Percentiles rank a stretch among this genome's conserved stretches.
Evolutionary conservation across 2,888 invertebrate genomes (phyloP).

Genomic region (Caenorhabditis doughertyi): DNA sequence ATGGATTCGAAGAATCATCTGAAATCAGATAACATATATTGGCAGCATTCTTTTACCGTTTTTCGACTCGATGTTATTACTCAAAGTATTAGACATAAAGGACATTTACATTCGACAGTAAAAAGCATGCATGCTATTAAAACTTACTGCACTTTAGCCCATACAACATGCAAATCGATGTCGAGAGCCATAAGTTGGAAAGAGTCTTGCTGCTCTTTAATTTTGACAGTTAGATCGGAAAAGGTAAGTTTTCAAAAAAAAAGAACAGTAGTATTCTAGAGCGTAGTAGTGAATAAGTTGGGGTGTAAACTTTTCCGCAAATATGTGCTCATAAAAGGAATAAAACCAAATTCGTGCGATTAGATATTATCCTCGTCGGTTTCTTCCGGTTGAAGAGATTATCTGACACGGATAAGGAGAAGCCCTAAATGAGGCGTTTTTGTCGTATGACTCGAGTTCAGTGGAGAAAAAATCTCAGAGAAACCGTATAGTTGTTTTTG

Average conservation of each 20-base stretch:
- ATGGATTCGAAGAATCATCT: not conserved
- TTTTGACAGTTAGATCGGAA: not conserved
- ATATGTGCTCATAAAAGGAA: not conserved
- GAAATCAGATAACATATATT: slow-evolving; percentile 19
- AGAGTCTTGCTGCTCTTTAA: not conserved
- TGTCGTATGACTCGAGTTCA: not conserved
- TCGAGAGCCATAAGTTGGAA: slow-evolving; percentile 46
- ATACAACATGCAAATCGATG: slow-evolving; percentile 64
- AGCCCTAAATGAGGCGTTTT: slow-evolving; percentile 22
- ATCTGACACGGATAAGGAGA: slow-evolving; percentile 42
- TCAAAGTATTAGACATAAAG: not conserved
- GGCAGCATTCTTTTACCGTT: no score
- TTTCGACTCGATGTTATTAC: no score
- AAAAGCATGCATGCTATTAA: slow-evolving; percentile 2
- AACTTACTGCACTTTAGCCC: slow-evolving; percentile 55
- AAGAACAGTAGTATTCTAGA: not conserved
- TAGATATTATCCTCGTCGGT: not conserved
- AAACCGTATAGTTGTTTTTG: slow-evolving; percentile 34
- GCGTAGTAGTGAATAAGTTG: not conserved
- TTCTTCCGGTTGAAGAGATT: slow-evolving; percentile 18
- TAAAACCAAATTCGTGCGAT: slow-evolving; percentile 13
- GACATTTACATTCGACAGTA: not conserved
- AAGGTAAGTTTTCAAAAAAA: not conserved
- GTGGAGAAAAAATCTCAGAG: not conserved
- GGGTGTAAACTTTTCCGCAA: not conserved